Evolutionary conservation across 2,888 invertebrate species (phyloP), one percentile per base, ranked within the genome.

Genomic region (Eugnorisma glareosa): DNA sequence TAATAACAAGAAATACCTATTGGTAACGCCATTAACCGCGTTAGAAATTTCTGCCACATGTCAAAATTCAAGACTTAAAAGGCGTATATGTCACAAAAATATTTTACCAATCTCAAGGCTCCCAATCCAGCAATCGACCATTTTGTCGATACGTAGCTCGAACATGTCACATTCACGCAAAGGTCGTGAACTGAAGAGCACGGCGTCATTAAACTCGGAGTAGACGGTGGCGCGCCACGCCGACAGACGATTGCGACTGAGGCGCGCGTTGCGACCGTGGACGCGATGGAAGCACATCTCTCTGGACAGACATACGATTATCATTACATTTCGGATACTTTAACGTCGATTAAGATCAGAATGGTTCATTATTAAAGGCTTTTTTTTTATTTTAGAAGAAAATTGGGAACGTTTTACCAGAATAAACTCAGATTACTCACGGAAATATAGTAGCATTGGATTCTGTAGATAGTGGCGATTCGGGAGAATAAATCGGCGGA

Each of bases 121-220:
- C 10, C 99, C 99, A 21, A 98, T 98, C 99, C 99, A 99, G 83
- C 99, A 97, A 88, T 98, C 99, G 28, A 99, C 98, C 97, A 99
- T 98, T 90, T 98, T 98, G 92, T 99, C 99, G 68, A 99, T 97
- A 68, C 98, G 97, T 40, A 99, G 98, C 94, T 99, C 99, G 93
- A 99, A 99, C 94, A 99, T 97, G 94, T 99, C 99, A 67, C 98
- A 98, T 90, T 99, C 98, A 35, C 98, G 97, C 68, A 99, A 95
- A 0, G 99, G 98, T 73, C 99, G 97, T 92, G 98, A 99, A 79
- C 99, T 99, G 93, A 99, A 98, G 4, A 99, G 98, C 83, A 99
- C 99, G 0, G 99, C 99, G 93, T 99, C 99, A 93, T 99, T 99
- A 94, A 99, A 99, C 97, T 99, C 99, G 0, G 98, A 98, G 84